Conservation (phyloP, 2,113 vertebrate genomes). For the Dromas ardeola region DNA sequence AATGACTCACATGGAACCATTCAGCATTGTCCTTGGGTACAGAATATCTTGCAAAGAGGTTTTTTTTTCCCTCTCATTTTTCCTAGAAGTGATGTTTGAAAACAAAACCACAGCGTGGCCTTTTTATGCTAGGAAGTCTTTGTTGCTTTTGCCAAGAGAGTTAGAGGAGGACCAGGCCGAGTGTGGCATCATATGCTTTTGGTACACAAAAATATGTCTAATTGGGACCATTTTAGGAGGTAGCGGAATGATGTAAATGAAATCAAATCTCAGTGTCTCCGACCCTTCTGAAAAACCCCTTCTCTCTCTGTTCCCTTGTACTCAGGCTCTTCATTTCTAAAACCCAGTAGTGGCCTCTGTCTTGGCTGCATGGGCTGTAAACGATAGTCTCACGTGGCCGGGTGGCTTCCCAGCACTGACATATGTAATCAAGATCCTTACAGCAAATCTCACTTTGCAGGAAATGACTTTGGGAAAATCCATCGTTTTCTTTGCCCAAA, state of each 20-base stretch:
- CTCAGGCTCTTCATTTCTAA: neutral
- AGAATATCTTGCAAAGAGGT: neutral
- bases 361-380: slow-evolving; percentile 7
- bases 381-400: neutral
- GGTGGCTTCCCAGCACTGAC: slow-evolving; percentile 12
- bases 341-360: neutral
- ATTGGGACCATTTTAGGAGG: neutral
- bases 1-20: slow-evolving; percentile 13
- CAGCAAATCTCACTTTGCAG: slow-evolving; percentile 4
- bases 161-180: neutral
- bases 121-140: slow-evolving; percentile 26
- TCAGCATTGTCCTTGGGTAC: slow-evolving; percentile 6
- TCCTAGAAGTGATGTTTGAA: slow-evolving; percentile 37
- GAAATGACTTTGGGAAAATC: slow-evolving; percentile 14
- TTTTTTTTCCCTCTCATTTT: neutral
- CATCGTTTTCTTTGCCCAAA: slow-evolving; percentile 9
- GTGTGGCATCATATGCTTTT: neutral
- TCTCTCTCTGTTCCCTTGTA: neutral
- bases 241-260: neutral
- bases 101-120: slow-evolving; percentile 18
- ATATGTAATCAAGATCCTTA: neutral
- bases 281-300: neutral
- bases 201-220: neutral
- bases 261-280: neutral
- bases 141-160: slow-evolving; percentile 14